Evolutionary conservation across 2,113 vertebrate species (phyloP), one percentile per base, ranked within the genome.

Genomic region (Vombatus ursinus): DNA sequence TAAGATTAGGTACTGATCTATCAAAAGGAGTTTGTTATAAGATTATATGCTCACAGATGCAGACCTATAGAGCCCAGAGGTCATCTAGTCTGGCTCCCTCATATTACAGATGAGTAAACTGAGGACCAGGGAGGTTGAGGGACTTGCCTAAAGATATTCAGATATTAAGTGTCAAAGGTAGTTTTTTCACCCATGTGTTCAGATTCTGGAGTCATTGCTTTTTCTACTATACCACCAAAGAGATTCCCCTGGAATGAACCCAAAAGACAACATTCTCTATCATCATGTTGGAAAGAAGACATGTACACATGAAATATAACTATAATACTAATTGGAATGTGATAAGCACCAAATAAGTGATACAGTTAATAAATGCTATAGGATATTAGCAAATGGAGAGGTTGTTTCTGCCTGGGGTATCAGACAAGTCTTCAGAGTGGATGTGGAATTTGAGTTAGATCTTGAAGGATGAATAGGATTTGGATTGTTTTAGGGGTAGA

Each of bases 1-100:
- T 91, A 90, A 94, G 95, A 90, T 96, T 37, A 90, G 14, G 53
- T 53, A 14, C 51, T 96, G 52, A 92, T 95, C n/a, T 93, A 84
- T 28, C 68, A 52, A 90, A 97, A 92, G 48, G 9, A 84, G 12
- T 93, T 96, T 95, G 47, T 92, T 84, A 52, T 93, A 90, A 94
- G 89, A 53, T 50, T 50, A 7, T 93, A n/a, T n/a, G 4, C 31
- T 77, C 61, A 19, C 22, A 19, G 61, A n/a, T 6, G 4, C 5
- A 44, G 19, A 84, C 16, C 68, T 44, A 84, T 84, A 44, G 68
- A 84, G 44, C 19, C 44, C n/a, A 44, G n/a, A 84, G n/a, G 19
- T 84, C 16, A n/a, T 84, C 7, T 84, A 44, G 37, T 84, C 19
- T 84, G 44, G 68, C 7, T 37, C 37, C 22, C 3, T 84, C n/a